A percentile compares a stretch with the other conserved stretches of the same genome.
Evolutionary conservation across 2,888 invertebrate species (phyloP).

Genomic region (Drosophila multiciliata): DNA sequence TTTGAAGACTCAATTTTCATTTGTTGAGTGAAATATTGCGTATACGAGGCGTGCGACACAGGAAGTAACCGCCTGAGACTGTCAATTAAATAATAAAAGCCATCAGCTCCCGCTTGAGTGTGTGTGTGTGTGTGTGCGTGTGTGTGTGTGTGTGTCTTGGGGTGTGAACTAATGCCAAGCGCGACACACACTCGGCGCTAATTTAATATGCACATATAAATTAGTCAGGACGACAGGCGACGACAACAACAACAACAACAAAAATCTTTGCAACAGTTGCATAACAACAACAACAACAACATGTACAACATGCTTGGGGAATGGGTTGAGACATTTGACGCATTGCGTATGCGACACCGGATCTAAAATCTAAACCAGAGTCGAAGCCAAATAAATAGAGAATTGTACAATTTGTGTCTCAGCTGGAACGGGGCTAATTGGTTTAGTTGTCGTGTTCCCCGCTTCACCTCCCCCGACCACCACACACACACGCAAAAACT

Average conservation of each 20-base stretch:
- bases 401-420: conserved; percentile 35
- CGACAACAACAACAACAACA: conserved; percentile 1
- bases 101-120: conserved; percentile 39
- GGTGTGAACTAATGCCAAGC: conserved; percentile 60
- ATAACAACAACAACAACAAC: conserved; percentile 24
- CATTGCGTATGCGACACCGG: conserved; percentile 58
- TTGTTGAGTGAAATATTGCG: conserved; percentile 27
- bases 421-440: conserved; percentile 33
- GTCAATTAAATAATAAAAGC: conserved; percentile 67
- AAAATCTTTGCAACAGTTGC: conserved; percentile 41
- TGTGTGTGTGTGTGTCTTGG: conserved; percentile 5
- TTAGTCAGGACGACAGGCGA: conserved; percentile 54
- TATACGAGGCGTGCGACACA: conserved; percentile 33
- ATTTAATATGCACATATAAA: conserved; percentile 83
- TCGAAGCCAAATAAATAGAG: conserved; percentile 8
- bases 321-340: conserved; percentile 24
- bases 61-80: conserved; percentile 41
- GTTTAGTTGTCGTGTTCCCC: conserved; percentile 15
- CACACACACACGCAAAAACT: neutral
- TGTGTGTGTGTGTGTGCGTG: conserved; percentile 12
- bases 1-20: conserved; percentile 1
- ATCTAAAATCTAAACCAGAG: neutral
- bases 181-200: conserved; percentile 62
- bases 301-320: conserved; percentile 15
- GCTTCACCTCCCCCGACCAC: neutral